A percentile compares a stretch with the other conserved stretches of the same genome.
These are phyloP conservation scores for Drosophila multiciliata DNA, from an alignment of 2,888 invertebrate genomes.

Conservation along the genomic window DNA sequence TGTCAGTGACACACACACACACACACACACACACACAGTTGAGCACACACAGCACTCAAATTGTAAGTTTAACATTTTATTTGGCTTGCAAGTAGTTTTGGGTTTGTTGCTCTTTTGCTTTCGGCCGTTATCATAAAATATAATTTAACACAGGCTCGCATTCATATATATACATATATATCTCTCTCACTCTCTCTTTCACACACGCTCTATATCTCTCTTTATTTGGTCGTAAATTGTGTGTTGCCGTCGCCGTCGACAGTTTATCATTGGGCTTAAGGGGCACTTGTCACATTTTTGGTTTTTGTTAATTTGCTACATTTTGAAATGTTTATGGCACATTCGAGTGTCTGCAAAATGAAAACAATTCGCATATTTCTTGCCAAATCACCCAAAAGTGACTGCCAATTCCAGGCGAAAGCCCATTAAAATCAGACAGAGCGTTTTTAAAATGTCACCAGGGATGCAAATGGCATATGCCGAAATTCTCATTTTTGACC, in stretches of 20 bases:
- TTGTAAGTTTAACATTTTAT: conserved; percentile 27
- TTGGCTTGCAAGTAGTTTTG: conserved; percentile 34
- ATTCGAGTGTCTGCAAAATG: conserved; percentile 35
- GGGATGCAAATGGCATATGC: not conserved
- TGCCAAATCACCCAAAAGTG: conserved; percentile 25
- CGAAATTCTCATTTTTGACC: not conserved
- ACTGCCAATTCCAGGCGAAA: conserved; percentile 22
- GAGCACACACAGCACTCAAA: not conserved
- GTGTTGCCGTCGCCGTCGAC: conserved; percentile 1
- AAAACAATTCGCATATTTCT: conserved; percentile 6
- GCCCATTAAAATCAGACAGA: conserved; percentile 28
- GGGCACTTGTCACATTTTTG: conserved; percentile 39
- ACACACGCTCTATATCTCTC: no score
- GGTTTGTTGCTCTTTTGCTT: conserved; percentile 22
- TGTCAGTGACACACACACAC: conserved; percentile 14
- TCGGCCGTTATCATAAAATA: conserved; percentile 31
- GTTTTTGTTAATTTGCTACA: conserved; percentile 36
- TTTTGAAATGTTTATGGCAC: conserved; percentile 45
- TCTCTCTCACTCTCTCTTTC: not conserved
- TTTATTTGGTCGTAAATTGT: not conserved
- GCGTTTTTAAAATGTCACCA: conserved; percentile 2
- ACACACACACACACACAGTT: not conserved
- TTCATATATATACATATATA: not conserved
- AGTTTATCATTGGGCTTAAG: conserved; percentile 22
- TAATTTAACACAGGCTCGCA: conserved; percentile 29